Conservation (phyloP, 1,140 invertebrate species). For the Chrysoperla carnea region DNA sequence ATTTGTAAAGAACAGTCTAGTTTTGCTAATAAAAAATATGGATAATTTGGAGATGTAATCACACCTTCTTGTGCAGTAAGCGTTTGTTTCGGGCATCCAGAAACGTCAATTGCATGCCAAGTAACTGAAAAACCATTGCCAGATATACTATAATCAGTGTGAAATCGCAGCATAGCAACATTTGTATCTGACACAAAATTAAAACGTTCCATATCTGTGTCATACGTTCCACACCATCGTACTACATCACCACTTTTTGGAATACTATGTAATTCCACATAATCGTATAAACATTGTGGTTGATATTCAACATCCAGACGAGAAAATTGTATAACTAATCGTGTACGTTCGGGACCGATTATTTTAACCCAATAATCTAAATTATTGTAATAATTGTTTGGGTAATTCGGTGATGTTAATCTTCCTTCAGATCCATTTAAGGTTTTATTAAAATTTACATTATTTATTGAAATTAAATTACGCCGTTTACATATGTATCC, state of each 20-base stretch:
- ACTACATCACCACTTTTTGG: constrained; percentile 10
- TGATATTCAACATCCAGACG: constrained; percentile 53
- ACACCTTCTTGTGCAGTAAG: constrained; percentile 38
- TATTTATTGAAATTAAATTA: constrained; percentile 9
- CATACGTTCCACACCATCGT: constrained; percentile 34
- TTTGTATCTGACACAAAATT: constrained; percentile 40
- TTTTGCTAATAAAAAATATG: constrained; percentile 39
- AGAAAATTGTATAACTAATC: constrained; percentile 44
- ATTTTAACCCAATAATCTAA: constrained; percentile 44
- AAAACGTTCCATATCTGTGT: constrained; percentile 31
- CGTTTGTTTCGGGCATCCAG: constrained; percentile 41
- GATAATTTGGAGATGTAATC: constrained; percentile 45
- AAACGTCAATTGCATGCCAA: constrained; percentile 49
- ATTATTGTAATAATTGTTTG: constrained; percentile 45
- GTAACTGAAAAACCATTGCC: constrained; percentile 40
- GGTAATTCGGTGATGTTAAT: constrained; percentile 42
- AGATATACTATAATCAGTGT: constrained; percentile 48
- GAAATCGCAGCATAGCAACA: constrained; percentile 39
- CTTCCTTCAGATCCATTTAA: constrained; percentile 31
- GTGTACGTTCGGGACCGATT: constrained; percentile 32
- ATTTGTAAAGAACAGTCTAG: constrained; percentile 50
- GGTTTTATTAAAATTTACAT: constrained; percentile 24
- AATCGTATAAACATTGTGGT: constrained; percentile 59
- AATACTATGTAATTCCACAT: constrained; percentile 29
- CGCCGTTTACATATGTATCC: constrained; percentile 36